A percentile compares a stretch with the other conserved stretches of the same genome.
phyloP scores from a whole-genome alignment of 2,797 vertebrate genomes.

The Nasua narica region DNA sequence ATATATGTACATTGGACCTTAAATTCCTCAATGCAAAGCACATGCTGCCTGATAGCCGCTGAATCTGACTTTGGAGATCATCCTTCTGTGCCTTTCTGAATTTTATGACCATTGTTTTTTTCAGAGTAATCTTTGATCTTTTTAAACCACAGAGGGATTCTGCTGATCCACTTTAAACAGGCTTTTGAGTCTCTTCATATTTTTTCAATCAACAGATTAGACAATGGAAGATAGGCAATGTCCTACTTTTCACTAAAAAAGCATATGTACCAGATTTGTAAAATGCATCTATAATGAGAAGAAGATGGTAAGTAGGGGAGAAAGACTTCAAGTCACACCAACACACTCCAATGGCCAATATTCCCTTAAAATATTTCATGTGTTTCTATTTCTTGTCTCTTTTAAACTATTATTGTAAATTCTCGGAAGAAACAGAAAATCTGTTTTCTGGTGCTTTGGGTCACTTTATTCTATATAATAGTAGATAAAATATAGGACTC shows the following conservation, averaged over 20 bases:
- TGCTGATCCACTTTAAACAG: conserved; percentile 71
- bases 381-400: conserved; percentile 21
- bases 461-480: neutral
- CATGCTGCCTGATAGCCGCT: conserved; percentile 42
- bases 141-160: conserved; percentile 61
- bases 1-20: neutral
- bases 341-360: neutral
- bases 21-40: conserved; percentile 5
- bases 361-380: conserved; percentile 51
- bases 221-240: conserved; percentile 67
- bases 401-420: conserved; percentile 17
- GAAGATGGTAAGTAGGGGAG: conserved; percentile 36
- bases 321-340: neutral
- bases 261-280: conserved; percentile 65
- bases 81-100: conserved; percentile 58
- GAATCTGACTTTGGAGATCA: conserved; percentile 51
- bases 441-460: neutral
- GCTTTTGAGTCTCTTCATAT: conserved; percentile 69
- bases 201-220: conserved; percentile 74
- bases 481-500: neutral
- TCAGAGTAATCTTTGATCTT: conserved; percentile 73
- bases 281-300: conserved; percentile 67
- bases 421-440: neutral
- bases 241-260: conserved; percentile 52
- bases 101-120: conserved; percentile 75